Base-by-base conservation (phyloP, 2,797 vertebrate genomes). In the Sebastes taczanowskii region DNA sequence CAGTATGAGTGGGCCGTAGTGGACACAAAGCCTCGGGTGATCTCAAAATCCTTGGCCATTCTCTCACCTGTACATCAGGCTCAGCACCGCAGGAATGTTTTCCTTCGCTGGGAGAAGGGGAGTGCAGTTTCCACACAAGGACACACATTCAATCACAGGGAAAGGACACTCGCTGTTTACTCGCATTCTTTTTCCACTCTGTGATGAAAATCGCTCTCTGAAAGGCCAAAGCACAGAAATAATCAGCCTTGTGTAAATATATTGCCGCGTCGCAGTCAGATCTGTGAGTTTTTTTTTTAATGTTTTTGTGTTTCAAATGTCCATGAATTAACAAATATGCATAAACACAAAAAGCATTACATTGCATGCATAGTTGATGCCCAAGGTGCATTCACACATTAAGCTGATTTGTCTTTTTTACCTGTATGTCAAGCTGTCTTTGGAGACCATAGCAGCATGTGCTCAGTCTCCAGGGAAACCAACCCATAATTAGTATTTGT, bases 31-130 rank as follows among this genome's bases (percentile, higher is more conserved):
- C 92, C 90, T 84, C 81, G n/a, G 89, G 90, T 89, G 82, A 88
- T 86, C 81, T 76, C 52, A 80, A 88, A 90, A 91, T 84, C 88
- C 90, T 87, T 83, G 82, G 76, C 74, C 68, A 80, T 84, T 82
- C 88, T 92, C 89, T 89, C 90, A 94, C 92, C 92, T 92, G 91
- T 86, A 79, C 80, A 56, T 89, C 91, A 83, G 83, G 81, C 71
- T 71, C 56, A 14, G 82, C 86, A 53, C 89, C 10, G 70, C 83
- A 59, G 74, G 86, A 79, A 68, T 85, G 58, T 85, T 82, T 86
- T 72, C 72, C 14, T 83, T 77, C 4, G 71, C 88, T 78, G 81
- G 52, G 81, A 88, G 83, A 62, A 60, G 55, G 75, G 27, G 69
- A 79, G 72, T 58, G 79, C 79, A 53, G 70, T 82, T 86, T 83